Evolutionary conservation across 2,113 vertebrate genomes (phyloP).

Genomic region (Odocoileus hemionus): DNA sequence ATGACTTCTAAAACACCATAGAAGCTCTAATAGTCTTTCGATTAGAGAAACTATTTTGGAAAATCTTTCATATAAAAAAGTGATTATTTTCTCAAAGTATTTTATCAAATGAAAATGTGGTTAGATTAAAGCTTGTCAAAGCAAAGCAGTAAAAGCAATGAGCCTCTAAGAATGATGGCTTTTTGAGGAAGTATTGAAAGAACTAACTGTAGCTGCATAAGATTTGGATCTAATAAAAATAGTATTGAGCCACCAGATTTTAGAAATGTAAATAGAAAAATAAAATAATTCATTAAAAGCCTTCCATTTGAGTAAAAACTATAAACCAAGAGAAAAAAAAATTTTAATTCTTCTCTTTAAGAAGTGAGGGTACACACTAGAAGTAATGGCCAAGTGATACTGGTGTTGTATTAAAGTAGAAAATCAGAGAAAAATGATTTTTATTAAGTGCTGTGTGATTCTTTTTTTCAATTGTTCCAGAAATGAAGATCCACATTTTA

Average conservation of each 20-base stretch:
- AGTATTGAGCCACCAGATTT: neutral
- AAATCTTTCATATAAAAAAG: neutral
- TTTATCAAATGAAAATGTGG: neutral
- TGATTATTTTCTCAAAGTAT: neutral
- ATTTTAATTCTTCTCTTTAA: neutral
- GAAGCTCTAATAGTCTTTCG: neutral
- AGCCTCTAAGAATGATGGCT: neutral
- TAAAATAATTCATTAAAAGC: neutral
- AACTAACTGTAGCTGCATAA: neutral
- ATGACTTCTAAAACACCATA: neutral
- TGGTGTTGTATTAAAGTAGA: neutral
- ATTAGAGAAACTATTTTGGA: neutral
- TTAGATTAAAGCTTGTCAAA: neutral
- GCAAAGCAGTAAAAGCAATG: neutral
- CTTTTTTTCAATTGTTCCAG: neutral
- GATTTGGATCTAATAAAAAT: neutral
- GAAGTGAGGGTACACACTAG: neutral
- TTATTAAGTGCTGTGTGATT: neutral
- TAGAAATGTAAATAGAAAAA: neutral
- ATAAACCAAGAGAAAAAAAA: neutral
- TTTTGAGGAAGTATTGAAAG: neutral
- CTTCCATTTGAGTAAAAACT: neutral
- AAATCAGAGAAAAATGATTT: neutral
- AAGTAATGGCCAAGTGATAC: neutral
- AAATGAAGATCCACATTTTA: neutral